Evolutionary conservation across 2,113 vertebrate species (phyloP).

Genomic region (Pogonocichla stellata): DNA sequence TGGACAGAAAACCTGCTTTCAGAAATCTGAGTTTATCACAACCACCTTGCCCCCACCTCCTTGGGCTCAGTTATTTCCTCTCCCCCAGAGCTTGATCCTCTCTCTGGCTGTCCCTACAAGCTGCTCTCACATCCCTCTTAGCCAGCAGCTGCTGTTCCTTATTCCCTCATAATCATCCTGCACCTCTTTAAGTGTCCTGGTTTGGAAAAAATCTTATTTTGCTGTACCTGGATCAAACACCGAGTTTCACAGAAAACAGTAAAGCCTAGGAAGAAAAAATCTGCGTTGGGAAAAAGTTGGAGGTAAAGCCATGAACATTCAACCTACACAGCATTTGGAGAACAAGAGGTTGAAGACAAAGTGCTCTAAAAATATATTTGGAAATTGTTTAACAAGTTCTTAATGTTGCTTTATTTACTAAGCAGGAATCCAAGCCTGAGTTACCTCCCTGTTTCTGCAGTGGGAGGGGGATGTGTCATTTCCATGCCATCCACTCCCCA

Average conservation of each 20-base stretch:
- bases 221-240: neutral
- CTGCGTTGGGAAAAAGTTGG: neutral
- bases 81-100: neutral
- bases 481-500: neutral
- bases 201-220: neutral
- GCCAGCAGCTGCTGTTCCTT: neutral
- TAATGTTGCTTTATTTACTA: neutral
- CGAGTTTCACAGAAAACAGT: neutral
- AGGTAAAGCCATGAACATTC: neutral
- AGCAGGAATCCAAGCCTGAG: neutral
- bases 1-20: neutral
- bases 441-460: neutral
- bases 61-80: neutral
- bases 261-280: neutral
- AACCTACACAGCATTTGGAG: neutral
- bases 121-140: neutral
- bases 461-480: neutral
- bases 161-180: neutral
- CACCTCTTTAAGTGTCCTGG: neutral
- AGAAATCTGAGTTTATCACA: neutral
- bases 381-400: neutral
- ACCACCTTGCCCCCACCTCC: rapidly evolving
- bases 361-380: neutral
- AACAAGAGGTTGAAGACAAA: neutral
- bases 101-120: neutral